Percentiles rank a stretch among this genome's conserved stretches.
Evolutionary conservation across 1,140 invertebrate species (phyloP).

Genomic region (Psix sp.): DNA sequence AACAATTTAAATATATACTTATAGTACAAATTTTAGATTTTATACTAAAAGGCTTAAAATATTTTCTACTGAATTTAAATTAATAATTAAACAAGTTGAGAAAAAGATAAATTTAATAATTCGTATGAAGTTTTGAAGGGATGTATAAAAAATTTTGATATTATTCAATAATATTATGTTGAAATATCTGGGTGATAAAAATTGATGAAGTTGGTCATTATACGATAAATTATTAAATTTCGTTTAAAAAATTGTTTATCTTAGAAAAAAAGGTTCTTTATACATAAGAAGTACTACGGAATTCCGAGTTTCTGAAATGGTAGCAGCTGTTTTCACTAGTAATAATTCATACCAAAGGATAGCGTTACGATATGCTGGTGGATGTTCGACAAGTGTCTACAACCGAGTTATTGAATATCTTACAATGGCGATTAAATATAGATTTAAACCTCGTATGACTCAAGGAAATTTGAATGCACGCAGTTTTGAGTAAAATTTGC

Average conservation of each 20-base stretch:
- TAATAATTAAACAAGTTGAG: no score
- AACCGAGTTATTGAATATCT: conserved; percentile 61
- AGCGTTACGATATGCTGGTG: conserved; percentile 56
- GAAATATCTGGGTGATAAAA: no score
- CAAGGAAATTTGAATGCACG: conserved; percentile 14
- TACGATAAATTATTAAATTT: background rate
- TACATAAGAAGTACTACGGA: conserved; percentile 35
- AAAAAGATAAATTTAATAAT: no score
- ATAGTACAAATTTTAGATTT: no score
- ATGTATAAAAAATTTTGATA: no score
- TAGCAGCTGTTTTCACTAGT: conserved; percentile 51
- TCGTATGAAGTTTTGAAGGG: no score
- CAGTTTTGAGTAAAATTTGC: no score
- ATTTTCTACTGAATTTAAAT: no score
- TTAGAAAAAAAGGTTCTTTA: conserved; percentile 9
- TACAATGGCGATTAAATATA: conserved; percentile 60
- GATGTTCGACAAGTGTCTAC: conserved; percentile 66
- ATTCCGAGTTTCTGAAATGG: conserved; percentile 44
- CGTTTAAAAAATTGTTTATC: background rate
- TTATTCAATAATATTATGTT: no score
- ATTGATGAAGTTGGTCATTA: no score
- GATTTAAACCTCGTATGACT: conserved; percentile 55
- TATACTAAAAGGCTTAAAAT: no score
- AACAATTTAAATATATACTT: no score
- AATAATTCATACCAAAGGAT: conserved; percentile 47